These are phyloP conservation scores for Gambusia holbrooki DNA, from an alignment of 2,113 vertebrate species.

Conservation along the genomic window DNA sequence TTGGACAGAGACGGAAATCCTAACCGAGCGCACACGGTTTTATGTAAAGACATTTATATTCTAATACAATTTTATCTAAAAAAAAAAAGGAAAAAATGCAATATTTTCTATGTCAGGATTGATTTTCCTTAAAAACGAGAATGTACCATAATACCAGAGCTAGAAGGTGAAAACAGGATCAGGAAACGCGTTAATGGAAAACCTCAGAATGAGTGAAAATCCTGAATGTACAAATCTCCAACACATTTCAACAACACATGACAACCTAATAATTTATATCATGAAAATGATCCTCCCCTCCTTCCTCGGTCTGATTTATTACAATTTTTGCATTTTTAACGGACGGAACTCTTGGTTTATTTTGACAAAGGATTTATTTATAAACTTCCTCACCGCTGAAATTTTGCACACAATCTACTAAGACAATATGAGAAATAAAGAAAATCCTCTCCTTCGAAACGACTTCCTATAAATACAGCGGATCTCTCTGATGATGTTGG, in stretches of 20 bases:
- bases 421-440: not conserved
- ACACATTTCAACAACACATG: too few species aligned
- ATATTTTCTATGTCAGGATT: not conserved
- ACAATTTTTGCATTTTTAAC: too few species aligned
- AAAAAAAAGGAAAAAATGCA: not conserved
- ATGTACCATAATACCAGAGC: not conserved
- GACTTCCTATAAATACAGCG: not conserved
- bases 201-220: not conserved
- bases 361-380: not conserved
- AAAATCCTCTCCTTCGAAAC: not conserved
- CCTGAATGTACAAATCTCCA: not conserved
- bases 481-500: not conserved
- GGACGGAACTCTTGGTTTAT: too few species aligned
- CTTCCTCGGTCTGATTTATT: not conserved
- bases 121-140: not conserved
- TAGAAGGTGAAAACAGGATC: not conserved
- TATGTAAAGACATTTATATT: not conserved
- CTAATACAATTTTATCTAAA: not conserved
- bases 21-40: not conserved
- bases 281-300: too few species aligned
- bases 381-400: not conserved
- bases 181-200: not conserved
- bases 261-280: too few species aligned
- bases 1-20: slow-evolving; percentile 38
- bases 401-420: not conserved